Evolutionary conservation across 2,113 vertebrate genomes (phyloP).

Genomic region (Penelope pileata): DNA sequence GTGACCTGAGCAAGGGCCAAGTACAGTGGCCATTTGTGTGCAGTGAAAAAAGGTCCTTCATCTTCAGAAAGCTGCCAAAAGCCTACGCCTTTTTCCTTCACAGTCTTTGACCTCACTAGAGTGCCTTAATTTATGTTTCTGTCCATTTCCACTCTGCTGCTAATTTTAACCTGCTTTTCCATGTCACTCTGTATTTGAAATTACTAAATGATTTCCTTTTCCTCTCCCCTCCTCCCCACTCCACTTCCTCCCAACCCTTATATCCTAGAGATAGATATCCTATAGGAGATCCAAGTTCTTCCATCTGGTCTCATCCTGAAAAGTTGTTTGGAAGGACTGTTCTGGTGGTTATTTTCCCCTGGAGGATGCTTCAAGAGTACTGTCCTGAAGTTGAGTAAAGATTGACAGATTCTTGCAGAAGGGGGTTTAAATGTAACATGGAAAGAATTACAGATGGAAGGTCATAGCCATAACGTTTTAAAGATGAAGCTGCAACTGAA

Average conservation of each 20-base stretch:
- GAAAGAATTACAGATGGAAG: slow-evolving; percentile 21
- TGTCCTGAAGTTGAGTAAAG: background rate
- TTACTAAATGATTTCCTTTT: background rate
- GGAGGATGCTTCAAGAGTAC: background rate
- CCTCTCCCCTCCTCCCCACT: background rate
- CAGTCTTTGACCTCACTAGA: background rate
- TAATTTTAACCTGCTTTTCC: slow-evolving; percentile 25
- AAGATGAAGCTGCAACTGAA: background rate
- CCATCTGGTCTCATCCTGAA: background rate
- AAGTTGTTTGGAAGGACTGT: background rate
- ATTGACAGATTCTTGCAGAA: background rate
- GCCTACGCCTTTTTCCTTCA: background rate
- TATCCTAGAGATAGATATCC: background rate
- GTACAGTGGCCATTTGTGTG: background rate
- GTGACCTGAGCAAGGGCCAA: background rate
- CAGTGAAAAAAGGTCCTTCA: background rate
- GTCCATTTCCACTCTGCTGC: background rate
- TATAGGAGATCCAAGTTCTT: background rate
- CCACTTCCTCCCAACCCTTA: background rate
- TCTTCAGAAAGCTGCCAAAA: slow-evolving; percentile 38
- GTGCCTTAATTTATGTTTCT: slow-evolving; percentile 24
- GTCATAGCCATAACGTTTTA: background rate
- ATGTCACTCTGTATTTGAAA: background rate
- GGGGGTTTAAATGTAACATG: background rate
- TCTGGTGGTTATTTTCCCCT: background rate